A percentile compares a stretch with the other conserved stretches of the same genome.
These are phyloP conservation scores for Tanytarsus gracilentus DNA, from an alignment of 2,888 invertebrate species.

Conservation along the genomic window DNA sequence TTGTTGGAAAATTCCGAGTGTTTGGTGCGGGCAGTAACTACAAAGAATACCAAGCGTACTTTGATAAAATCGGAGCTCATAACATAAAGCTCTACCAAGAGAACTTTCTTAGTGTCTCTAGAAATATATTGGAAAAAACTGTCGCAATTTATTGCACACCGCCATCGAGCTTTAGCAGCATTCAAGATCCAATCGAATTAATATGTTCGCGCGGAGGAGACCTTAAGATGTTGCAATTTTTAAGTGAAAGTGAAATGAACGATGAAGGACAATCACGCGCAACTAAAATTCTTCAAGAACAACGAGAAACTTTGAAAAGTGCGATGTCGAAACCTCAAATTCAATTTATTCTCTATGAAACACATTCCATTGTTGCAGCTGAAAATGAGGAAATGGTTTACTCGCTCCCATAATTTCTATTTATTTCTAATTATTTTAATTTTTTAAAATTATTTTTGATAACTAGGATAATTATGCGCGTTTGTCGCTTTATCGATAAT, in stretches of 20 bases:
- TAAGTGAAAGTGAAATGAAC: slow-evolving; percentile 60
- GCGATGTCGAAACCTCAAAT: slow-evolving; percentile 74
- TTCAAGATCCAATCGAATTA: slow-evolving; percentile 69
- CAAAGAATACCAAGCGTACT: slow-evolving; percentile 57
- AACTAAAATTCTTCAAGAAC: slow-evolving; percentile 61
- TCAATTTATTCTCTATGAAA: slow-evolving; percentile 71
- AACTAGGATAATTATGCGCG: no score
- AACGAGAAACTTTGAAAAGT: slow-evolving; percentile 61
- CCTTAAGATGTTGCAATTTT: slow-evolving; percentile 53
- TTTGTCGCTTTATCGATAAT: no score
- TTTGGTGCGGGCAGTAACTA: slow-evolving; percentile 15
- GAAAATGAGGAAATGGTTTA: slow-evolving; percentile 71
- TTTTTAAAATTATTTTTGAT: no score
- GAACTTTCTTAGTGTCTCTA: slow-evolving; percentile 45
- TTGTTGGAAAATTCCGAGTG: slow-evolving; percentile 22
- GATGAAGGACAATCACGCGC: slow-evolving; percentile 53
- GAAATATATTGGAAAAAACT: slow-evolving; percentile 51
- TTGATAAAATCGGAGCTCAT: slow-evolving; percentile 58
- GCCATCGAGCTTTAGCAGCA: slow-evolving; percentile 71
- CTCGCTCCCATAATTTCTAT: no score
- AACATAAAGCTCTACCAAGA: slow-evolving; percentile 47
- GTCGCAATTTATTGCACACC: slow-evolving; percentile 64
- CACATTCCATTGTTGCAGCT: slow-evolving; percentile 64
- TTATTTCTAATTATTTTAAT: no score
- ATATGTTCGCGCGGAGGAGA: slow-evolving; percentile 74